Evolutionary conservation across 2,113 vertebrate species (phyloP).

Genomic region (Lampris megalopsis): DNA sequence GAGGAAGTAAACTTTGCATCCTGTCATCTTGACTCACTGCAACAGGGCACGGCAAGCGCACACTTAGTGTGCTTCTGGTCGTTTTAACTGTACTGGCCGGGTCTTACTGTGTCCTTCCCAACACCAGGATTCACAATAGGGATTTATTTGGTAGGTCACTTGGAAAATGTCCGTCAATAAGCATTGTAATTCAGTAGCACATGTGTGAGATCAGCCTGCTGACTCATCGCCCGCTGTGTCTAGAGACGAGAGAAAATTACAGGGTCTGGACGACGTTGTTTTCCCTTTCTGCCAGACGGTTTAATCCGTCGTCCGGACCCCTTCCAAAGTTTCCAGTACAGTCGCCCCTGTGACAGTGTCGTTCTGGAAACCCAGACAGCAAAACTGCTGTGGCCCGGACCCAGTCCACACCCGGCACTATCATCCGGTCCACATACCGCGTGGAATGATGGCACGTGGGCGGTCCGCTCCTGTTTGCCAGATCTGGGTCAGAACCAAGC

Average conservation of each 20-base stretch:
- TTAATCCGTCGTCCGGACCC: constrained; percentile 53
- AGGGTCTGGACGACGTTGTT: constrained; percentile 60
- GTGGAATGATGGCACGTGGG: too few relatives aligned
- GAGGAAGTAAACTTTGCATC: constrained; percentile 48
- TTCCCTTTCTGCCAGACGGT: constrained; percentile 68
- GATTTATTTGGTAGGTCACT: constrained; percentile 60
- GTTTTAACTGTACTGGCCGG: too few relatives aligned
- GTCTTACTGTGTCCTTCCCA: too few relatives aligned
- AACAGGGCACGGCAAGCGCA: neutral
- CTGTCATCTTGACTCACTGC: constrained; percentile 40
- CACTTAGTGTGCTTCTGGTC: too few relatives aligned
- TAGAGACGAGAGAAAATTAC: constrained; percentile 73
- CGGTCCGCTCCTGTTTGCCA: too few relatives aligned
- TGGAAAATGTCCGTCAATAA: constrained; percentile 68
- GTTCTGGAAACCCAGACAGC: constrained; percentile 6
- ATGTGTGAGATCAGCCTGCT: constrained; percentile 45
- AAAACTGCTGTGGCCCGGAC: too few relatives aligned
- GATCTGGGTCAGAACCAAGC: too few relatives aligned
- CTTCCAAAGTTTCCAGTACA: constrained; percentile 59
- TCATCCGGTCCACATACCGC: too few relatives aligned
- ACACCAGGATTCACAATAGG: constrained; percentile 16
- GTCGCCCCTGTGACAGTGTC: constrained; percentile 36
- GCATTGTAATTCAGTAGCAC: constrained; percentile 46
- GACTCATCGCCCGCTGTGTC: constrained; percentile 60
- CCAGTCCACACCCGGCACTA: too few relatives aligned